Evolutionary conservation across 2,797 vertebrate genomes (phyloP).

Genomic region (Furcifer pardalis): DNA sequence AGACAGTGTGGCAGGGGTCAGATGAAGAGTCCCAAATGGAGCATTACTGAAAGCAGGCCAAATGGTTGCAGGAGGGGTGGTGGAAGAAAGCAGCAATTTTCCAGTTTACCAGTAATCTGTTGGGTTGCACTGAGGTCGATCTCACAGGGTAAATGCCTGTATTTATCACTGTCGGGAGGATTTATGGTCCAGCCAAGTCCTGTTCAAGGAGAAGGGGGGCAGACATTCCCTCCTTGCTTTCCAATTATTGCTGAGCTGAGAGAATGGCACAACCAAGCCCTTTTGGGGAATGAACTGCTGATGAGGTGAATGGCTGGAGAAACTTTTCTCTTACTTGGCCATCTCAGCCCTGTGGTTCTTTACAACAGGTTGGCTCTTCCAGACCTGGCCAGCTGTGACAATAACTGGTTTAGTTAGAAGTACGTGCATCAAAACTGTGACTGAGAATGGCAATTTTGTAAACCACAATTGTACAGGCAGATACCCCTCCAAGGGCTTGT

Average conservation of each 20-base stretch:
- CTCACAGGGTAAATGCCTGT: conserved; percentile 64
- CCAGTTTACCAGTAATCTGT: conserved; percentile 13
- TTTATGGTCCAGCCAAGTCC: conserved; percentile 65
- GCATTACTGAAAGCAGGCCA: not conserved
- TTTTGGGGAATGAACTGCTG: conserved; percentile 44
- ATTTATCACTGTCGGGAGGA: conserved; percentile 69
- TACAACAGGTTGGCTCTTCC: not conserved
- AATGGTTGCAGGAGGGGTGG: fast-evolving
- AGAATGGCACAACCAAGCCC: conserved; percentile 45
- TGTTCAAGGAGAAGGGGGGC: conserved; percentile 17
- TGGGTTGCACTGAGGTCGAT: conserved; percentile 32
- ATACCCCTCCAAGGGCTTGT: not conserved
- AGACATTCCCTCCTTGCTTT: conserved; percentile 53
- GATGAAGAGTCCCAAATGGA: not conserved
- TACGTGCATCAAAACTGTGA: not conserved
- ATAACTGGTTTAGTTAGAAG: not conserved
- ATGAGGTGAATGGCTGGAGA: conserved; percentile 51
- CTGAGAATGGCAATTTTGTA: too few species aligned
- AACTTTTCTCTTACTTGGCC: not conserved
- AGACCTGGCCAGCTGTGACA: not conserved
- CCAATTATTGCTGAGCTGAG: conserved; percentile 57
- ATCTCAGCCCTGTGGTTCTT: fast-evolving
- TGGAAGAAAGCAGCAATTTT: not conserved
- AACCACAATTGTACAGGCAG: too few species aligned
- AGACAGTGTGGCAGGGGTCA: not conserved